Percentiles rank a stretch among this genome's conserved stretches.
phyloP scores from a whole-genome alignment of 2,888 invertebrate species.

The Agonopterix subpropinquella region DNA sequence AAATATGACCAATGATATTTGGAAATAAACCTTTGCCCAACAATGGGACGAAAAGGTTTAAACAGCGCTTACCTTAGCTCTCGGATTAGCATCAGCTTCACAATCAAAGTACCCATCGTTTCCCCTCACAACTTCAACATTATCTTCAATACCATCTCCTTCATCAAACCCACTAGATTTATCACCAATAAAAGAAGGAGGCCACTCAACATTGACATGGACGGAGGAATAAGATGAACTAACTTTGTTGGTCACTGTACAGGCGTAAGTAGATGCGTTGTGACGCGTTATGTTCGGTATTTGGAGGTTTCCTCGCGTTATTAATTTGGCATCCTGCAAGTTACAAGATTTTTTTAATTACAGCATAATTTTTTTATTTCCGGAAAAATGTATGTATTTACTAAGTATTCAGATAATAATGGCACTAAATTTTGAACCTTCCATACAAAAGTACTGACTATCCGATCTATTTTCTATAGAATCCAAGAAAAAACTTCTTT shows the following conservation, averaged over 20 bases:
- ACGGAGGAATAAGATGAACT: constrained; percentile 71
- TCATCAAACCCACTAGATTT: no score
- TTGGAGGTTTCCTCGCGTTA: constrained; percentile 33
- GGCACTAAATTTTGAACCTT: no score
- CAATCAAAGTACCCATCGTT: constrained; percentile 50
- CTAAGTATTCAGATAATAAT: no score
- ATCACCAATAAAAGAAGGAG: constrained; percentile 35
- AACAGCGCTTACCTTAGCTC: constrained; percentile 38
- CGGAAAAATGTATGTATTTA: no score
- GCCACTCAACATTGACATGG: constrained; percentile 71
- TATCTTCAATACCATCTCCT: neutral
- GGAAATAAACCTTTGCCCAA: no score
- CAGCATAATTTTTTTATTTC: no score
- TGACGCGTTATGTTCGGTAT: constrained; percentile 43
- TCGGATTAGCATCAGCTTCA: constrained; percentile 50
- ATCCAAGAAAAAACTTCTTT: no score
- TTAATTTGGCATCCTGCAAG: constrained; percentile 46
- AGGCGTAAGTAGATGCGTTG: constrained; percentile 74
- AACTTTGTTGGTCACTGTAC: constrained; percentile 75
- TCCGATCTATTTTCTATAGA: no score
- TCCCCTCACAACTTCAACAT: constrained; percentile 34
- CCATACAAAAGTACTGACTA: no score
- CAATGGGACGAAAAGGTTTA: no score
- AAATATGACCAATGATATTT: no score
- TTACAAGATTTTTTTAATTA: neutral